Conservation (phyloP, 2,113 vertebrate genomes). For the Mola mola region DNA sequence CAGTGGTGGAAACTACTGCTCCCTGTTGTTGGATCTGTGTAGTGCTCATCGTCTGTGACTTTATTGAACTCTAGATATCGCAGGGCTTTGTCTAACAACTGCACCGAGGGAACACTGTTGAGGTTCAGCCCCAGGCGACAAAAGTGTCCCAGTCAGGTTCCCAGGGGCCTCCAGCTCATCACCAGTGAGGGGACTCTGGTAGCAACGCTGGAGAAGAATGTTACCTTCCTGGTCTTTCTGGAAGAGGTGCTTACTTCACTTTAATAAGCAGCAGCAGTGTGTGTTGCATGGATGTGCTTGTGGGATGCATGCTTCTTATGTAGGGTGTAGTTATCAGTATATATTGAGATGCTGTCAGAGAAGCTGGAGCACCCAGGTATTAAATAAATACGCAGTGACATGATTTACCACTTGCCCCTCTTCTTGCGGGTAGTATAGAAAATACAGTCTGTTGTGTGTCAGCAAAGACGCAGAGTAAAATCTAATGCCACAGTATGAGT, state of each 20-base stretch:
- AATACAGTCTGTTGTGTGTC: slow-evolving; percentile 30
- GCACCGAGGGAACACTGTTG: slow-evolving; percentile 86
- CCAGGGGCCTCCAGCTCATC: slow-evolving; percentile 87
- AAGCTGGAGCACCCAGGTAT: slow-evolving; percentile 9
- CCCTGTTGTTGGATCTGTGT: not conserved
- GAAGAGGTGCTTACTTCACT: slow-evolving; percentile 85
- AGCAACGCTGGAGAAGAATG: slow-evolving; percentile 85
- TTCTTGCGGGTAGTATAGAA: slow-evolving; percentile 34
- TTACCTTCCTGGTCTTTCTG: slow-evolving; percentile 91
- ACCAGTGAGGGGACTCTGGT: slow-evolving; percentile 89
- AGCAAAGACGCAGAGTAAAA: slow-evolving; percentile 18
- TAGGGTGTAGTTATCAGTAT: slow-evolving; percentile 7
- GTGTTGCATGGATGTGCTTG: slow-evolving; percentile 1
- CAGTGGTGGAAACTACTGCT: not conserved
- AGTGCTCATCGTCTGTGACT: not conserved
- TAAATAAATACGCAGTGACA: slow-evolving; percentile 46
- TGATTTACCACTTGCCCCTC: slow-evolving; percentile 43
- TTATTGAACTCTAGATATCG: slow-evolving; percentile 82
- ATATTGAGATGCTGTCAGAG: slow-evolving; percentile 38
- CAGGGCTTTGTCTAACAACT: slow-evolving; percentile 92
- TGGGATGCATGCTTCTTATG: slow-evolving; percentile 17
- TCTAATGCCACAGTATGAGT: slow-evolving; percentile 19
- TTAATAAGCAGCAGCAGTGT: slow-evolving; percentile 7
- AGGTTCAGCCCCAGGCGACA: slow-evolving; percentile 88
- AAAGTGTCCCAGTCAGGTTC: slow-evolving; percentile 87